Base-by-base conservation (phyloP, 1,140 invertebrate genomes). In the Eufriesea mexicana region DNA sequence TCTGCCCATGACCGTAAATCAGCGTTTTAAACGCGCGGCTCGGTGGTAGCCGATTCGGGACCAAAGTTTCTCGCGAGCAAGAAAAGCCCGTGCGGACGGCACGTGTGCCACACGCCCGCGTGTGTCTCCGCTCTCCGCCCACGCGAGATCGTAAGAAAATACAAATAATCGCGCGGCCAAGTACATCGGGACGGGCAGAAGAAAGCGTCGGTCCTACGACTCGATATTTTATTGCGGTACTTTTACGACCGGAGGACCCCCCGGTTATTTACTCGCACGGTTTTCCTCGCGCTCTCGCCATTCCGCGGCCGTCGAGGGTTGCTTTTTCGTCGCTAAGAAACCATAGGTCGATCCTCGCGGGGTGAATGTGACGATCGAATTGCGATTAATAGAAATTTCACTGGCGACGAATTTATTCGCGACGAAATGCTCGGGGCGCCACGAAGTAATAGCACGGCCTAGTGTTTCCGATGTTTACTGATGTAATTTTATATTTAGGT, bases 181-280 rank as follows among this genome's bases (percentile, higher is more conserved):
- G 51, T 57, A 68, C 64, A 28, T 45, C 12, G 62, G 25, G 68
- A n/a, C 62, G 23, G 51, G 51, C n/a, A n/a, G 2, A 57, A 42
- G 75, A 51, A 64, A 76, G 45, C 45, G 59, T 64, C 45, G 57
- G 61, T 76, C 47, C 25, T 51, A 14, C 14, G 47, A 7, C 59
- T 51, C 47, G 74, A 76, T 76, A 76, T 64, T 76, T 76, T 76
- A 75, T 86, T 54, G 66, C 71, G 77, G 35, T 85, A 76, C 79
- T 81, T 86, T 86, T 81, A 84, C 72, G 59, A 80, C 61, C 82
- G 75, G 35, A 49, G 51, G 49, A 20, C 64, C 47, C 23, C 35
- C 23, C 28, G 64, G 73, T 86, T 81, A 77, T 72, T 85, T 79
- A 68, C 55, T 72, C 49, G 51, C 59, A 16, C 72, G 70, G 49